Conservation (phyloP, 2,888 invertebrate genomes). For the Eueremaeus valkanovi region DNA sequence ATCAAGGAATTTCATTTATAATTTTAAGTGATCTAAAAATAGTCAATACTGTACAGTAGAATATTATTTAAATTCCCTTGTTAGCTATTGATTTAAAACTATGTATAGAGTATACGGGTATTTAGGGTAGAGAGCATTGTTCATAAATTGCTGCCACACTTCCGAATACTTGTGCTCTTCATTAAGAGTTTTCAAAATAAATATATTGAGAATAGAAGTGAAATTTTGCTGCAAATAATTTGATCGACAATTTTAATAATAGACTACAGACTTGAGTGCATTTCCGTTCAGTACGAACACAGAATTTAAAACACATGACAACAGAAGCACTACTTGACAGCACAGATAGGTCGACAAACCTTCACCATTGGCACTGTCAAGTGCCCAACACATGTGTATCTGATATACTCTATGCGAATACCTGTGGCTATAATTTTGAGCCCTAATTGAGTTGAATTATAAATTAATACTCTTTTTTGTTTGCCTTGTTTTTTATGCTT, state of each 20-base stretch:
- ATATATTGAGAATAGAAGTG: no score
- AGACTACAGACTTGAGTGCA: slow-evolving; percentile 5
- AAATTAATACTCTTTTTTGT: not conserved
- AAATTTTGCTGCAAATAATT: no score
- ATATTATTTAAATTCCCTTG: no score
- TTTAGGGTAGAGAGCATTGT: not conserved
- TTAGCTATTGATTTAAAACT: no score
- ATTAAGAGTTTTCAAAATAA: not conserved
- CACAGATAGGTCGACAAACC: slow-evolving; percentile 26
- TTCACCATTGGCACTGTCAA: not conserved
- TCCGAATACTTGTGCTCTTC: not conserved
- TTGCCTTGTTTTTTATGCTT: not conserved
- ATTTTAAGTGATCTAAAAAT: no score
- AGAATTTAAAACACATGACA: not conserved
- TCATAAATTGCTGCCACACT: not conserved
- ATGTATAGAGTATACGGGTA: not conserved
- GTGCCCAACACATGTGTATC: not conserved
- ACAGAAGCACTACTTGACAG: not conserved
- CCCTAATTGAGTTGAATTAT: not conserved
- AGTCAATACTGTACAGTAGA: no score
- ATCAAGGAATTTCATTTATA: no score
- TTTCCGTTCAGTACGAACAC: not conserved
- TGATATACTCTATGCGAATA: not conserved
- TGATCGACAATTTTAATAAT: not conserved
- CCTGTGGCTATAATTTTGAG: not conserved